These are phyloP conservation scores for Nesospiza acunhae DNA, from an alignment of 2,113 vertebrate genomes.

Conservation along the genomic window DNA sequence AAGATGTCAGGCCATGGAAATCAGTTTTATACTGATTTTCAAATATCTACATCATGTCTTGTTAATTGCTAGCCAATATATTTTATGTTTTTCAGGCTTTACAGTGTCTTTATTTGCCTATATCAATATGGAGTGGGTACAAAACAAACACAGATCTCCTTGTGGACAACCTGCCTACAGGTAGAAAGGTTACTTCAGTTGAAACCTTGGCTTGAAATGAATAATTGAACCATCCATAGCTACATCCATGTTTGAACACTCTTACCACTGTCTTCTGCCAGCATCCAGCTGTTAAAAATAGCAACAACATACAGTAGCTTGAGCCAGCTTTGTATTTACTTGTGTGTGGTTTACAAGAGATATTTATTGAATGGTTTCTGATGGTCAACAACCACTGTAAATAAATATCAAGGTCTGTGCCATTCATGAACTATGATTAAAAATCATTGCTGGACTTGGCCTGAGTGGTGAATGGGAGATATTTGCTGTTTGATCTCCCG, in stretches of 20 bases:
- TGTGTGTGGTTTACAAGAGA: background rate
- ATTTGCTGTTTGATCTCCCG: background rate
- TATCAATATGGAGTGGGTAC: background rate
- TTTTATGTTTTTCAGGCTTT: background rate
- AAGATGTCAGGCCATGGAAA: background rate
- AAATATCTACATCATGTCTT: background rate
- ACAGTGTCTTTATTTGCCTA: background rate
- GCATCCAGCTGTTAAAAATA: background rate
- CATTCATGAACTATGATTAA: background rate
- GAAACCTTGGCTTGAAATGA: background rate
- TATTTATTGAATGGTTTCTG: background rate
- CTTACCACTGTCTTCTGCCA: background rate
- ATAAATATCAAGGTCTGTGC: background rate
- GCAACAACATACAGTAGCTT: background rate
- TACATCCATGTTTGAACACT: background rate
- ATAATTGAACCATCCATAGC: background rate
- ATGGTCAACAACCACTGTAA: background rate
- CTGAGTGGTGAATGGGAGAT: background rate
- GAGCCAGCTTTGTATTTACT: background rate
- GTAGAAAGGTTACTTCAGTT: background rate
- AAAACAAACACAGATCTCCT: background rate
- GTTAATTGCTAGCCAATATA: background rate
- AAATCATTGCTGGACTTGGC: background rate
- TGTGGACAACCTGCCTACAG: background rate
- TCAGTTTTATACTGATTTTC: slow-evolving; percentile 2